Conservation (phyloP, 2,888 invertebrate species). For the Yponomeuta sedellus region DNA sequence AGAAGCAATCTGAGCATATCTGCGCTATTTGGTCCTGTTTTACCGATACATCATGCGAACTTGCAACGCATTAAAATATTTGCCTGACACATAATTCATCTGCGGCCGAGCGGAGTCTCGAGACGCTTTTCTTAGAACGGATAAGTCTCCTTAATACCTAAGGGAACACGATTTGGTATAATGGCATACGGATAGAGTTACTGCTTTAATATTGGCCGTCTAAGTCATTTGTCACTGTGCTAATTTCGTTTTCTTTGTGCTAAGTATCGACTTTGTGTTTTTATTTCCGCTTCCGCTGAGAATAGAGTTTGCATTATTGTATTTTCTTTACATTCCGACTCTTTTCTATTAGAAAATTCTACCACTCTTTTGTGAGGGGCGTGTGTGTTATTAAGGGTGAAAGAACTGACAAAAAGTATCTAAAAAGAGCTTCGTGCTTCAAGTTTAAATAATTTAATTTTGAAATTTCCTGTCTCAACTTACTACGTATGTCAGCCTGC, state of each 20-base stretch:
- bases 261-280: background rate
- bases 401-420: background rate
- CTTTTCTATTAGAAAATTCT: background rate
- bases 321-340: background rate
- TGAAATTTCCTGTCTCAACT: too few species aligned
- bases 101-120: conserved; percentile 19
- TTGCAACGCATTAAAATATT: conserved; percentile 58
- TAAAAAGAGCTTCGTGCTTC: background rate
- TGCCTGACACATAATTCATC: conserved; percentile 52
- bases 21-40: conserved; percentile 9
- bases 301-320: background rate
- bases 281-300: background rate
- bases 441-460: background rate
- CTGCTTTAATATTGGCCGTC: background rate
- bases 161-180: conserved; percentile 3
- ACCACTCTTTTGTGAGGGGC: background rate
- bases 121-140: conserved; percentile 13
- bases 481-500: too few species aligned
- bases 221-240: background rate
- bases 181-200: background rate
- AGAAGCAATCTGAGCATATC: conserved; percentile 1
- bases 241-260: background rate
- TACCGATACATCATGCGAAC: conserved; percentile 45
- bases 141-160: conserved; percentile 8
- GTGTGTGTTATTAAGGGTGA: background rate